Evolutionary conservation across 2,888 invertebrate species (phyloP).

Genomic region (Noctuana brunneofusca): DNA sequence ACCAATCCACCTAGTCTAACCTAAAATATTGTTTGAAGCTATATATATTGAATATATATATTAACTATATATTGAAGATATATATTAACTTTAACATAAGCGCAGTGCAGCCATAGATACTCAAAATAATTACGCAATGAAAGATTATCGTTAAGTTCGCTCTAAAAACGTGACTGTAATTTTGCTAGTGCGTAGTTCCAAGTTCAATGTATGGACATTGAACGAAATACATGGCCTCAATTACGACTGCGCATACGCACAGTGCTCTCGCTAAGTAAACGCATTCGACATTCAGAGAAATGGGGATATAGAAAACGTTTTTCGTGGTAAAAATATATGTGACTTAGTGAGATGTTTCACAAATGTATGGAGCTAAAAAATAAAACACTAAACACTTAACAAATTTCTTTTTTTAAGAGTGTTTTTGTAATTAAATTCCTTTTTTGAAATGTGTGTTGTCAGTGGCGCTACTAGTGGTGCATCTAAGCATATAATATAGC

Average conservation of each 20-base stretch:
- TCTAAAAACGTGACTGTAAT: constrained; percentile 12
- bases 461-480: too few species aligned
- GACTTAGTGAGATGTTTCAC: background rate
- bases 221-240: constrained; percentile 41
- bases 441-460: too few species aligned
- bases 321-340: too few species aligned
- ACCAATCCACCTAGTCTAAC: too few species aligned
- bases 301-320: background rate
- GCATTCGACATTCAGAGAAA: background rate
- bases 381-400: too few species aligned
- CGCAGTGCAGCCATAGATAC: background rate
- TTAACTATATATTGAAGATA: too few species aligned
- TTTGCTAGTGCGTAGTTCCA: constrained; percentile 19
- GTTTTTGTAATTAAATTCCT: too few species aligned
- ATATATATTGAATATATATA: too few species aligned
- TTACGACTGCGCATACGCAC: constrained; percentile 40
- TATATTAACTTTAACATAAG: too few species aligned
- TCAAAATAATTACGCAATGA: background rate
- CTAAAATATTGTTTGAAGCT: too few species aligned
- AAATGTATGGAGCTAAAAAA: background rate
- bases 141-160: background rate
- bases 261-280: constrained; percentile 23
- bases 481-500: constrained; percentile 33
- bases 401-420: too few species aligned
- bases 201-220: constrained; percentile 41